A percentile compares a stretch with the other conserved stretches of the same genome.
These are phyloP conservation scores for Phaethon lepturus DNA, from an alignment of 2,113 vertebrate species.

Conservation along the genomic window DNA sequence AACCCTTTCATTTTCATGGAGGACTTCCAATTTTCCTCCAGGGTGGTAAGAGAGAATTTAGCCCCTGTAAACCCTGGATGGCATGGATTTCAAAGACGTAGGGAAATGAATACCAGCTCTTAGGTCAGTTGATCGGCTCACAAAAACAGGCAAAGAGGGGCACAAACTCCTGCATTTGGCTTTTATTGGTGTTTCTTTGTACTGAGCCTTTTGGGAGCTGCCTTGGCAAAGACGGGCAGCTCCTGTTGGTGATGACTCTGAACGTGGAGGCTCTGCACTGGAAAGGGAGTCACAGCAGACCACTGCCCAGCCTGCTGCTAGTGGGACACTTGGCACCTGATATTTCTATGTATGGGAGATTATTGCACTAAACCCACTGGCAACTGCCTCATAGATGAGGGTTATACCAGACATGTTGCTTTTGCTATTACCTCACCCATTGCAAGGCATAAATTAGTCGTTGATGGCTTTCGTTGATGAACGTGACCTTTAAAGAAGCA, in stretches of 20 bases:
- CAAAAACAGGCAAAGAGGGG: background rate
- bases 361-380: background rate
- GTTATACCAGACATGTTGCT: background rate
- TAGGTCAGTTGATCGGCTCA: background rate
- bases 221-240: background rate
- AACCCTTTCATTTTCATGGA: background rate
- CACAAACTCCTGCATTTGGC: background rate
- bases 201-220: background rate
- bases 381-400: background rate
- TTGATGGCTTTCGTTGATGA: background rate
- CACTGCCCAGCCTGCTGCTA: background rate
- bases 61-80: background rate
- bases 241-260: background rate
- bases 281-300: background rate
- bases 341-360: background rate
- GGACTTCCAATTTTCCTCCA: background rate
- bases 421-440: background rate
- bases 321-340: background rate
- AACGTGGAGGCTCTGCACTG: rapidly evolving
- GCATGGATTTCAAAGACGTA: background rate
- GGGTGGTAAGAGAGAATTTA: background rate
- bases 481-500: background rate
- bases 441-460: slow-evolving; percentile 10
- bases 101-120: background rate
- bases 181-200: background rate